Conservation (phyloP, 2,797 vertebrate genomes). For the Tenualosa ilisha region DNA sequence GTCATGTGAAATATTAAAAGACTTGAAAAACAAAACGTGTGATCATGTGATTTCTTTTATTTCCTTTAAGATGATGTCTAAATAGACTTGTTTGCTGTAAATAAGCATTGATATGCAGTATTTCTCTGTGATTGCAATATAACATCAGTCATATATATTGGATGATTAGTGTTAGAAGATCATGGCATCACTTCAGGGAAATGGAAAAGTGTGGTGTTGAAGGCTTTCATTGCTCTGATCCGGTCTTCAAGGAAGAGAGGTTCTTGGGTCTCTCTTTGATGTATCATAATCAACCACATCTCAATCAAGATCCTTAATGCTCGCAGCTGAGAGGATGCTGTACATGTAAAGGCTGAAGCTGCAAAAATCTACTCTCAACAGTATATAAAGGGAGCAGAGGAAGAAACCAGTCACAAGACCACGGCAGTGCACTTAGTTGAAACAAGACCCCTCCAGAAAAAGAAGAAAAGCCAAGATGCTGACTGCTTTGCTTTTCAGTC, state of each 20-base stretch:
- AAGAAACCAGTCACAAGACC: not conserved
- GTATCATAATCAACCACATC: slow-evolving; percentile 57
- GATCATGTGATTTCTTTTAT: not conserved
- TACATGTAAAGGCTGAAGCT: not conserved
- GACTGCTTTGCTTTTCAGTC: slow-evolving; percentile 9
- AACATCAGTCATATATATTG: not conserved
- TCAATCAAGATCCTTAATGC: slow-evolving; percentile 49
- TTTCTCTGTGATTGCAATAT: not conserved
- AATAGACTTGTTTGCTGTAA: not conserved
- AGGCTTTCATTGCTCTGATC: slow-evolving; percentile 13
- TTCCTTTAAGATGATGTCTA: not conserved
- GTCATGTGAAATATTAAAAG: not conserved
- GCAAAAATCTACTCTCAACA: not conserved
- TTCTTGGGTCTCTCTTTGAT: slow-evolving; percentile 18
- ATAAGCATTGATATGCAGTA: not conserved
- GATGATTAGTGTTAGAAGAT: not conserved
- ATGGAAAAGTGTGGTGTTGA: not conserved
- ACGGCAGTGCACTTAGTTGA: not conserved
- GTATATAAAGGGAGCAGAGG: not conserved
- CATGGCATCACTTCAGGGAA: not conserved
- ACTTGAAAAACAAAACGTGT: too few relatives aligned
- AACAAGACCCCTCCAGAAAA: not conserved
- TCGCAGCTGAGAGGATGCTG: not conserved
- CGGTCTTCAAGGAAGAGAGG: slow-evolving; percentile 58
- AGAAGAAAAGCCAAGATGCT: slow-evolving; percentile 37